phyloP scores from a whole-genome alignment of 2,113 vertebrate genomes.

The Cottus gobio region DNA sequence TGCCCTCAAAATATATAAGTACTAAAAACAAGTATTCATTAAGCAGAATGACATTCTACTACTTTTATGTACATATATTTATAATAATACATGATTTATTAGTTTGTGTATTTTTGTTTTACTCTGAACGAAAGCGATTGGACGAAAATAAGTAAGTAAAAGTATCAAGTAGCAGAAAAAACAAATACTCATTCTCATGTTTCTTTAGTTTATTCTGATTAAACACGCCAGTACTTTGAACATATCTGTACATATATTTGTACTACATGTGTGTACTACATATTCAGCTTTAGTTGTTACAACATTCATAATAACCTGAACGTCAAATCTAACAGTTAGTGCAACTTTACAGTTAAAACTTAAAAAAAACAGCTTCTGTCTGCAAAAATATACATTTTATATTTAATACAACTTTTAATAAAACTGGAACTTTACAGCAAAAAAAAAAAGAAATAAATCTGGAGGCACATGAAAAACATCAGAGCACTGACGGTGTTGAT shows the following conservation, averaged over 20 bases:
- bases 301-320: slow-evolving; percentile 79
- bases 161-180: neutral
- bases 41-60: too few species aligned
- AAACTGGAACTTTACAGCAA: slow-evolving; percentile 38
- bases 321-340: slow-evolving; percentile 79
- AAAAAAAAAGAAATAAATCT: slow-evolving; percentile 1
- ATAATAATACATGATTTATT: neutral
- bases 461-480: slow-evolving; percentile 16
- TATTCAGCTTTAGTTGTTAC: slow-evolving; percentile 71
- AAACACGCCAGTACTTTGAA: slow-evolving; percentile 67
- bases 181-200: slow-evolving; percentile 17
- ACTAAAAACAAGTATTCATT: neutral
- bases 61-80: too few species aligned
- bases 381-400: slow-evolving; percentile 81
- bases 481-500: slow-evolving; percentile 12
- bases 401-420: slow-evolving; percentile 50
- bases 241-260: slow-evolving; percentile 50
- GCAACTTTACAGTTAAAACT: slow-evolving; percentile 77
- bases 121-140: neutral
- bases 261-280: slow-evolving; percentile 17
- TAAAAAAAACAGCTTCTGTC: slow-evolving; percentile 71
- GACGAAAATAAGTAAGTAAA: neutral
- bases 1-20: too few species aligned
- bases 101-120: neutral
- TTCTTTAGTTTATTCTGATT: slow-evolving; percentile 66